These are phyloP conservation scores for Ia io DNA, from an alignment of 2,113 vertebrate species.

Conservation along the genomic window DNA sequence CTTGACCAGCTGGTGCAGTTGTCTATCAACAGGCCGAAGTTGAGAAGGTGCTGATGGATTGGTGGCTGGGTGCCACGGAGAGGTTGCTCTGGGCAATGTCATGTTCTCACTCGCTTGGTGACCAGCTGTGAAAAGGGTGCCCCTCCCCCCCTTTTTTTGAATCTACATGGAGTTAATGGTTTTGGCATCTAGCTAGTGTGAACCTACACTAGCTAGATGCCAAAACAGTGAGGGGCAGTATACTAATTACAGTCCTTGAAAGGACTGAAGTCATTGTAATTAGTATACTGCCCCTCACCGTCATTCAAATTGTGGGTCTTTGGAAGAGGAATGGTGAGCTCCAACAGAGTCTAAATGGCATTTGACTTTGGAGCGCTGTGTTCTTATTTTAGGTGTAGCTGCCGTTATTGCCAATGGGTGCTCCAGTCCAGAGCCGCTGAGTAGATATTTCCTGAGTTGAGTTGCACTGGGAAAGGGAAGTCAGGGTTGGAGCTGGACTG, in stretches of 20 bases:
- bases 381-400: not conserved
- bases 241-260: too few species aligned
- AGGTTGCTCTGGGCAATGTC: not conserved
- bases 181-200: not conserved
- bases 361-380: not conserved
- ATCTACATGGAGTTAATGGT: not conserved
- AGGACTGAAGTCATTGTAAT: not conserved
- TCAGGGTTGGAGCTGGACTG: not conserved
- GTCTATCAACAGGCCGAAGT: not conserved
- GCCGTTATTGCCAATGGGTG: accelerated
- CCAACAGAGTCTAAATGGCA: accelerated
- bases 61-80: slow-evolving; percentile 59
- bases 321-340: not conserved
- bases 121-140: slow-evolving; percentile 44
- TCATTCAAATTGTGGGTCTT: not conserved
- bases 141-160: not conserved
- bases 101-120: slow-evolving; percentile 31
- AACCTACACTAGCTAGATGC: too few species aligned
- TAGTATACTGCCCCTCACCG: accelerated
- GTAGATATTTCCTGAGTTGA: not conserved
- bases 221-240: too few species aligned
- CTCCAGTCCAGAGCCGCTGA: not conserved
- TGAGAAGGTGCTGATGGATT: slow-evolving; percentile 55
- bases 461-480: not conserved
- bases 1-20: slow-evolving; percentile 55